These are phyloP conservation scores for Abrostola triplasia DNA, from an alignment of 2,888 invertebrate genomes.

Conservation along the genomic window DNA sequence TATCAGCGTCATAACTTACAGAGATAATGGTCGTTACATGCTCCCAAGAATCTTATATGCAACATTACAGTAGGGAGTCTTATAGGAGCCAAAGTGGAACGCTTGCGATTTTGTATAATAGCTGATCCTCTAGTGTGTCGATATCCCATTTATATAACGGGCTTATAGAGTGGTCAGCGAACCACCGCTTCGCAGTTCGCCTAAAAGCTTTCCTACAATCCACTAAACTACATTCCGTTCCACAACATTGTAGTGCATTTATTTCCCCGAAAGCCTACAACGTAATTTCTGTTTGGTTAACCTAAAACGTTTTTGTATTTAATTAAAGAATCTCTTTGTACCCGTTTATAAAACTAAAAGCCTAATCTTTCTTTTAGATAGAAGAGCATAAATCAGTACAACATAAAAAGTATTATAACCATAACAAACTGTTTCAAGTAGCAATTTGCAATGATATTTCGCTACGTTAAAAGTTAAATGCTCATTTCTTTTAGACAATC, in stretches of 20 bases:
- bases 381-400: constrained; percentile 2
- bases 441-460: constrained; percentile 15
- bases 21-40: constrained; percentile 63
- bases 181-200: constrained; percentile 58
- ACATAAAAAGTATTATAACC: constrained; percentile 12
- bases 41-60: constrained; percentile 60
- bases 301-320: constrained; percentile 19
- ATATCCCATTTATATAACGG: constrained; percentile 65
- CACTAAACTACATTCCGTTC: constrained; percentile 62
- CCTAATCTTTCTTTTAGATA: constrained; percentile 8
- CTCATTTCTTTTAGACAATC: constrained; percentile 16
- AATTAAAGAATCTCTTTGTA: constrained; percentile 8
- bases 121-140: constrained; percentile 52
- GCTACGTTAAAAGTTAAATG: constrained; percentile 11
- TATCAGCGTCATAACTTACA: constrained; percentile 60
- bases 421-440: constrained; percentile 9
- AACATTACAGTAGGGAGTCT: constrained; percentile 56
- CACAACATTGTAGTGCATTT: constrained; percentile 50
- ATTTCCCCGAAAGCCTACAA: constrained; percentile 29
- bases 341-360: constrained; percentile 5
- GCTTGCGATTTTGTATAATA: constrained; percentile 53
- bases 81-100: constrained; percentile 43
- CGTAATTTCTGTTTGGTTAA: constrained; percentile 21
- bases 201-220: constrained; percentile 74
- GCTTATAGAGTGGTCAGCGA: constrained; percentile 45